Evolutionary conservation across 2,797 vertebrate species (phyloP), one percentile per base, ranked within the genome.

Genomic region (Phrynocephalus guinanensis): DNA sequence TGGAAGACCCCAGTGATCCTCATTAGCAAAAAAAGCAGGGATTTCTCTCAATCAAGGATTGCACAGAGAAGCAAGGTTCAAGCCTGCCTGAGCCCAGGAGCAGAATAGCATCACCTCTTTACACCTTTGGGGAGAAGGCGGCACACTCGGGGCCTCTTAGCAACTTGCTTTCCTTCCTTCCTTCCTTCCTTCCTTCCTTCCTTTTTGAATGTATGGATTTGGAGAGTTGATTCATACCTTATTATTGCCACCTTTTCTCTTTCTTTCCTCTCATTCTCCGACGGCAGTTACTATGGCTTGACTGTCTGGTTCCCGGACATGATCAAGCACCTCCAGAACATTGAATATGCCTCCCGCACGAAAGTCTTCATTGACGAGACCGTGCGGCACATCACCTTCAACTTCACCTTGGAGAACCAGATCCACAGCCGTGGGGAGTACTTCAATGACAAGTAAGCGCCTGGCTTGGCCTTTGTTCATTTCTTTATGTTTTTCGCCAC

Each of bases 261-360:
- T 18, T 28, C 15, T 38, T 10, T 20, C 26, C 11, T 2, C 10
- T 1, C 9, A 1, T 10, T 6, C 66, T 68, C 76, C 1, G 6
- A n/a, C 1, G 0, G 33, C 92, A 99, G 99, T 94, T 99, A 99
- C 96, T 99, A 99, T 0, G 99, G 99, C 56, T 95, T 99, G 95
- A 99, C 98, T 0, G 98, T 99, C 70, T 99, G 98, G 98, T 99
- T 99, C 95, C 99, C 99, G 0, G 99, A 99, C 96, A 99, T 99
- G 98, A 99, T 99, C 92, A 99, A 99, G 94, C 98, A 99, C 91
- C 96, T 99, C 86, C 99, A 99, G 95, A 96, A 97, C 94, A 97
- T 98, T 60, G 98, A 99, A 89, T 99, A 99, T 0, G 94, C 97
- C 0, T 97, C 98, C 0, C 98, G 98, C 92, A 99, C 98, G 20